Evolutionary conservation across 2,113 vertebrate species (phyloP).

Genomic region (Ochotona curzoniae): DNA sequence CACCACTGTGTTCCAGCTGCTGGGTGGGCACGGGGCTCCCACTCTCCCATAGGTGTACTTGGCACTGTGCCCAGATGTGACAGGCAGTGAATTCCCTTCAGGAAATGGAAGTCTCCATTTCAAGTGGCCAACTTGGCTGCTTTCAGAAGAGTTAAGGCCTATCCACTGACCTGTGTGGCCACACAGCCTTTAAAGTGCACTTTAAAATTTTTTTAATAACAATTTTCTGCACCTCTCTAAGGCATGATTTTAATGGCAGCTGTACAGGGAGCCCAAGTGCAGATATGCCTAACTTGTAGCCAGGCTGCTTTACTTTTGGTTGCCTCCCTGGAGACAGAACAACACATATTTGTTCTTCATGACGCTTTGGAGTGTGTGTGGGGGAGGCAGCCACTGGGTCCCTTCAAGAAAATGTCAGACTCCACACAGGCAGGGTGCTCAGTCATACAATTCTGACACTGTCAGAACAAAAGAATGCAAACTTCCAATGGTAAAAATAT

Average conservation of each 20-base stretch:
- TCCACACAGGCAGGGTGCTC: not conserved
- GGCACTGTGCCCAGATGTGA: not conserved
- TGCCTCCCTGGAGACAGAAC: not conserved
- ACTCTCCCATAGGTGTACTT: not conserved
- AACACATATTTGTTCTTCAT: not conserved
- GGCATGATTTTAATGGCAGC: not conserved
- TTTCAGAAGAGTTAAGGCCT: not conserved
- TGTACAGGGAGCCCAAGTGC: not conserved
- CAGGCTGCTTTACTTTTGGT: not conserved
- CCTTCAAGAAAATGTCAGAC: not conserved
- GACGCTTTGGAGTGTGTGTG: not conserved
- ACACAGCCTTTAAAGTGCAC: not conserved
- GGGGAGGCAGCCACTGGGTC: not conserved
- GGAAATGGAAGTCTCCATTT: not conserved
- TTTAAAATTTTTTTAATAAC: too few relatives aligned
- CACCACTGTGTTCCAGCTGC: fast-evolving
- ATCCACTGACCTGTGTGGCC: too few relatives aligned
- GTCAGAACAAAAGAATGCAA: not conserved
- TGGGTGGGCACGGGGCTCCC: fast-evolving
- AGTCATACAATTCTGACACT: not conserved
- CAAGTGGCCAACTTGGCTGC: not conserved
- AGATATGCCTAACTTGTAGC: not conserved
- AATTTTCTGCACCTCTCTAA: not conserved
- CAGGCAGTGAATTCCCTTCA: too few relatives aligned
- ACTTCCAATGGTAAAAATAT: conserved; percentile 74